These are phyloP conservation scores for Bombus balteatus DNA, from an alignment of 1,140 invertebrate species.

Conservation along the genomic window DNA sequence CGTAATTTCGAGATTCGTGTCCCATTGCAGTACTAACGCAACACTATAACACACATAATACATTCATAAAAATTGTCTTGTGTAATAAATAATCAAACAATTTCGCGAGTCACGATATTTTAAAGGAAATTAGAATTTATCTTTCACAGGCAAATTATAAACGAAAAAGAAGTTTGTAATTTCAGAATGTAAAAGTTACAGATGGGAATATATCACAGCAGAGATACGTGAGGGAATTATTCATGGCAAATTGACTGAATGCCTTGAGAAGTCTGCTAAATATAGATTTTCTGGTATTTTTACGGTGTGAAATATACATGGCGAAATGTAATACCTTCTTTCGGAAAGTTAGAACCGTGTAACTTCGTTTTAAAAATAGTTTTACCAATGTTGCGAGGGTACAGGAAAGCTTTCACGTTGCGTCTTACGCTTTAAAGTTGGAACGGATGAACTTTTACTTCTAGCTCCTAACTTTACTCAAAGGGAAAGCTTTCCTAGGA, in stretches of 20 bases:
- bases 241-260: neutral
- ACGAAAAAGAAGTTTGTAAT: neutral
- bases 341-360: neutral
- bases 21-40: no score
- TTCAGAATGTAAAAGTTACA: neutral
- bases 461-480: neutral
- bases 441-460: neutral
- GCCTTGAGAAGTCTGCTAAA: neutral
- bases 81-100: no score
- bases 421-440: neutral
- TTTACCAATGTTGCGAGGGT: neutral
- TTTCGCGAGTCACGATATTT: no score
- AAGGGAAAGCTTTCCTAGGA: neutral
- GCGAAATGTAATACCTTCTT: neutral
- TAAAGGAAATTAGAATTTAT: no score
- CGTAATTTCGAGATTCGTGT: no score
- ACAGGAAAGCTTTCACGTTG: neutral
- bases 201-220: neutral
- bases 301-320: neutral
- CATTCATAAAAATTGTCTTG: no score
- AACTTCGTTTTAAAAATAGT: neutral
- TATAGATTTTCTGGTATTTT: neutral
- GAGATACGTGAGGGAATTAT: neutral
- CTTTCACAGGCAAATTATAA: no score
- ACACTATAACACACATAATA: no score